Evolutionary conservation across 23 tunicate species (phyloP).

Genomic region (Botrylloides violaceus): DNA sequence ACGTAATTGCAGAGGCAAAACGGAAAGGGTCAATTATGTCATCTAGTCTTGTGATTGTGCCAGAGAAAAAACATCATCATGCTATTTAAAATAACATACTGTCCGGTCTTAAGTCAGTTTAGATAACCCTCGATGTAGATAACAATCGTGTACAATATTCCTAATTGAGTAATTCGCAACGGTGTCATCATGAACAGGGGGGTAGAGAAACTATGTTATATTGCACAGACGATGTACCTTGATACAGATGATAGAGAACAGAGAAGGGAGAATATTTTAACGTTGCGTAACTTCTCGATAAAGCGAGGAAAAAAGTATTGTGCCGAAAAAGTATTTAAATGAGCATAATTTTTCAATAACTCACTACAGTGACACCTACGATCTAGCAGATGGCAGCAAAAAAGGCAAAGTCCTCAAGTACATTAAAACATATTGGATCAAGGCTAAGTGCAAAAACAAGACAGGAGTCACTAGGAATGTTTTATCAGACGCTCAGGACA

Average conservation of each 20-base stretch:
- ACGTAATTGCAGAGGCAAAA: background rate
- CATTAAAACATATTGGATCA: no score
- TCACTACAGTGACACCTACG: no score
- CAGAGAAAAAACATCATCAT: background rate
- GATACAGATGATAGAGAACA: no score
- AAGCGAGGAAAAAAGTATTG: background rate
- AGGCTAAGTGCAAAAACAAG: no score
- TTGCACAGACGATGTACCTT: no score
- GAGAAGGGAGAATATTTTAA: background rate
- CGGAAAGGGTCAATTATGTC: background rate
- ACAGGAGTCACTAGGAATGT: no score
- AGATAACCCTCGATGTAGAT: background rate
- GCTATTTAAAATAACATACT: background rate
- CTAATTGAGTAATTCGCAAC: no score
- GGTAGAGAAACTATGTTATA: no score
- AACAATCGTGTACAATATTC: background rate
- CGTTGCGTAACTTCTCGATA: background rate
- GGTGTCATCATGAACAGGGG: no score
- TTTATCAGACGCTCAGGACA: no score
- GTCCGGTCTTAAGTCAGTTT: background rate
- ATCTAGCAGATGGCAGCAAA: no score
- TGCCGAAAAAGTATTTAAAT: background rate
- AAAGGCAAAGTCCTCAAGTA: no score
- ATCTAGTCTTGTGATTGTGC: background rate
- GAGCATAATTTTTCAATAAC: background rate